A percentile compares a stretch with the other conserved stretches of the same genome.
These are phyloP conservation scores for Celastrina argiolus DNA, from an alignment of 2,888 invertebrate species.

Conservation along the genomic window DNA sequence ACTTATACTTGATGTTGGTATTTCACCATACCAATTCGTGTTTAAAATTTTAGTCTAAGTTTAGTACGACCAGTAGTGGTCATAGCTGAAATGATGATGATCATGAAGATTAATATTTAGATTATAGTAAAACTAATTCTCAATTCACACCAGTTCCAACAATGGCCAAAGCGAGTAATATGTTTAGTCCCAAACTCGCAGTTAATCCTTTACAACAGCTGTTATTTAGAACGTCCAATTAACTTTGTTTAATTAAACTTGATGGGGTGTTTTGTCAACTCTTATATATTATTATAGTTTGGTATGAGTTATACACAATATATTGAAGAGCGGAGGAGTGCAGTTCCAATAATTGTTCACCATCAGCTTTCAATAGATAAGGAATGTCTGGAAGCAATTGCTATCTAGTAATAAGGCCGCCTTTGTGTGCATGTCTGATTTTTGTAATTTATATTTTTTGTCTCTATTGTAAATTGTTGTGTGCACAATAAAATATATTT, in stretches of 20 bases:
- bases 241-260: slow-evolving; percentile 13
- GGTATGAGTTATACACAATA: neutral
- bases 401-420: no score
- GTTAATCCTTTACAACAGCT: neutral
- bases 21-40: no score
- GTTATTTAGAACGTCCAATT: neutral
- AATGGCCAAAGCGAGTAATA: neutral
- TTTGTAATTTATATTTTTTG: no score
- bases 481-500: no score
- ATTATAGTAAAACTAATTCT: neutral
- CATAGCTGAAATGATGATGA: no score
- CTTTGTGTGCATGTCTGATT: no score
- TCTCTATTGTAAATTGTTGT: no score
- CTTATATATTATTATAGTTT: neutral
- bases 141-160: neutral
- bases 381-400: no score
- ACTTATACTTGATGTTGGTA: no score
- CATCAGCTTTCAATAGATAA: neutral
- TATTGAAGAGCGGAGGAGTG: neutral
- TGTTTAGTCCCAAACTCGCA: neutral
- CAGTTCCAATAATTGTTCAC: neutral
- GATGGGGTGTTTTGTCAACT: slow-evolving; percentile 5
- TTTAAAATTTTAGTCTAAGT: no score
- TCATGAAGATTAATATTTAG: no score
- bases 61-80: no score